Evolutionary conservation across 2,113 vertebrate species (phyloP).

Genomic region (Tringa solitaria): DNA sequence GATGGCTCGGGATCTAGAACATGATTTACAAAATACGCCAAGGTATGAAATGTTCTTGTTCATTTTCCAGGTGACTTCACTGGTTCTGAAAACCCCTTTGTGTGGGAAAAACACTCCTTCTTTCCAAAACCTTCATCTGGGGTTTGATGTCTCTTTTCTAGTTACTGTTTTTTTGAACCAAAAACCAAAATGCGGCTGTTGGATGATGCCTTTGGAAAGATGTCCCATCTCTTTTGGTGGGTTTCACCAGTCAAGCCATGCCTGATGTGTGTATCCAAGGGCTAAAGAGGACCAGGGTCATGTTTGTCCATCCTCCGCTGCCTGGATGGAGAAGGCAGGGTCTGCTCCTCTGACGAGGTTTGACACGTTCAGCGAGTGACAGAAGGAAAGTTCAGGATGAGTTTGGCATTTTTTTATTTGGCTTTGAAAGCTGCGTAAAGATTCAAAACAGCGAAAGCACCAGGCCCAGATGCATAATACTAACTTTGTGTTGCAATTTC

Average conservation of each 20-base stretch:
- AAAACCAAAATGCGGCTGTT: not conserved
- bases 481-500: not conserved
- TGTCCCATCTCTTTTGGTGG: not conserved
- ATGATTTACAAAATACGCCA: accelerated
- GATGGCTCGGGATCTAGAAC: accelerated
- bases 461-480: not conserved
- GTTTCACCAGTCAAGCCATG: not conserved
- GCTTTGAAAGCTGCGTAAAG: not conserved
- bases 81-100: not conserved
- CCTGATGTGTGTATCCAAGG: no score
- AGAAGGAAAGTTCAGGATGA: not conserved
- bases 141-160: accelerated
- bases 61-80: not conserved
- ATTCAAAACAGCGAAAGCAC: not conserved
- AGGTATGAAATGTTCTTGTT: accelerated
- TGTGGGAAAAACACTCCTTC: not conserved
- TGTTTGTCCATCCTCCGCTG: not conserved
- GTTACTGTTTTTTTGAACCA: not conserved
- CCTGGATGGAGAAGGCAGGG: not conserved
- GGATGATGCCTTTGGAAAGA: not conserved
- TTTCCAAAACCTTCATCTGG: not conserved
- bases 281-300: not conserved
- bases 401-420: not conserved
- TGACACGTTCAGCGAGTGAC: not conserved
- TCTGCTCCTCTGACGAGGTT: not conserved